Percentiles rank a stretch among this genome's conserved stretches.
These are phyloP conservation scores for Megaceryle torquata DNA, from an alignment of 2,113 vertebrate genomes.

Conservation along the genomic window DNA sequence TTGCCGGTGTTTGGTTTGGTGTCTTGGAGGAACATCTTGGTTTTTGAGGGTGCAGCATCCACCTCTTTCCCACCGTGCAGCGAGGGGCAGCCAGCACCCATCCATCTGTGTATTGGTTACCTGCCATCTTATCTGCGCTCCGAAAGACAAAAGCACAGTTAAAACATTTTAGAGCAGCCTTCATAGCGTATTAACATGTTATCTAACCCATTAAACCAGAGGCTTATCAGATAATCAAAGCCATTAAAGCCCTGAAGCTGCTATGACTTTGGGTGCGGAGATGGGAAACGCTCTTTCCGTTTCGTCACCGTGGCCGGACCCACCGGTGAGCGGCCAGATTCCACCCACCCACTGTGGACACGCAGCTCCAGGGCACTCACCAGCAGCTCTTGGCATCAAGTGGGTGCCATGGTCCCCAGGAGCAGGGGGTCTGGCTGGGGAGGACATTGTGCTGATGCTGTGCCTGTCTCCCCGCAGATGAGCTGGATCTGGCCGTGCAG, in stretches of 20 bases:
- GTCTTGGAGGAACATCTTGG: background rate
- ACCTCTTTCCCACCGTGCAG: accelerated
- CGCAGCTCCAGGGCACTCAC: background rate
- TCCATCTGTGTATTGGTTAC: constrained; percentile 63
- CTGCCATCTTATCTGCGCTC: constrained; percentile 76
- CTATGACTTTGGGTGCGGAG: constrained; percentile 58
- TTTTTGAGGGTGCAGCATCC: background rate
- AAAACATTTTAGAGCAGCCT: constrained; percentile 72
- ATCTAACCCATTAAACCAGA: constrained; percentile 78
- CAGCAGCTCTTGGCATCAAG: background rate
- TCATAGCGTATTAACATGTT: constrained; percentile 74
- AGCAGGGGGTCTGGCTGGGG: background rate
- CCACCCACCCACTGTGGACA: background rate
- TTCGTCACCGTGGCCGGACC: accelerated
- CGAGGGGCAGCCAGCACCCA: background rate
- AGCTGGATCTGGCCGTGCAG: constrained; percentile 74
- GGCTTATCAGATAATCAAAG: constrained; percentile 75
- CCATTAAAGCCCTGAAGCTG: constrained; percentile 75
- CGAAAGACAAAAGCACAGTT: constrained; percentile 74
- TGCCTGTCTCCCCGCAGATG: constrained; percentile 52
- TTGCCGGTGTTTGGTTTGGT: accelerated
- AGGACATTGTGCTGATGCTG: accelerated
- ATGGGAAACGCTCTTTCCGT: constrained; percentile 43
- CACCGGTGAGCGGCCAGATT: accelerated
- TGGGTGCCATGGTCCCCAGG: accelerated